Evolutionary conservation across 2,113 vertebrate species (phyloP), one percentile per base, ranked within the genome.

Genomic region (Tamias sibiricus): DNA sequence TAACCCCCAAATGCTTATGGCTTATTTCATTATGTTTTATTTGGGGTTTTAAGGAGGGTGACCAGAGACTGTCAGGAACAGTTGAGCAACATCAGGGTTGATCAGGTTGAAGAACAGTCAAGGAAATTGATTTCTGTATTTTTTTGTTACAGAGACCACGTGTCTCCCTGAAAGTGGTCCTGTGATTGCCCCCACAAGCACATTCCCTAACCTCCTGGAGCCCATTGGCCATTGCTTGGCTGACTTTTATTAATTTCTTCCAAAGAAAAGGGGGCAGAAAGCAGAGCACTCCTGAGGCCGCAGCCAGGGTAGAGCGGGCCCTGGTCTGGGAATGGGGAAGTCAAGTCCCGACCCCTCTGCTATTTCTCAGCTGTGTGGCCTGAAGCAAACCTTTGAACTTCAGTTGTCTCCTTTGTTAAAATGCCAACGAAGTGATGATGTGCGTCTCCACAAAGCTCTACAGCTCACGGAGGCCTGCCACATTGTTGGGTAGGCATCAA

Each of bases 1-100:
- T 96, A 96, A 95, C 94, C 97, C 97, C 94, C 96, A 97, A 97
- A 97, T 95, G 97, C 93, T 93, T 95, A 94, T 57, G 97, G 96
- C 96, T 97, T 95, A 97, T 98, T 98, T 98, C 96, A 98, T 97
- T 97, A 97, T 95, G 85, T 95, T 97, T 98, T 95, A 95, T 82
- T 94, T 64, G 94, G 72, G 81, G 74, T 68, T 97, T 94, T 90
- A 95, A 97, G 77, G 84, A 90, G 74, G 69, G 35, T 66, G 42
- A 75, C 35, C 90, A 95, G 92, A 96, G 72, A 80, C 92, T 84
- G 87, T 96, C 97, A 97, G 97, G 96, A 98, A 97, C 85, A 94
- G 96, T 96, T 97, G 90, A 98, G 74, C 92, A 94, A 94, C 97
- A 98, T 97, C 85, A 76, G 95, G 35, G 87, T 87, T 92, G 96